phyloP scores from a whole-genome alignment of 2,888 invertebrate species.

The Pseudanteris insignis region DNA sequence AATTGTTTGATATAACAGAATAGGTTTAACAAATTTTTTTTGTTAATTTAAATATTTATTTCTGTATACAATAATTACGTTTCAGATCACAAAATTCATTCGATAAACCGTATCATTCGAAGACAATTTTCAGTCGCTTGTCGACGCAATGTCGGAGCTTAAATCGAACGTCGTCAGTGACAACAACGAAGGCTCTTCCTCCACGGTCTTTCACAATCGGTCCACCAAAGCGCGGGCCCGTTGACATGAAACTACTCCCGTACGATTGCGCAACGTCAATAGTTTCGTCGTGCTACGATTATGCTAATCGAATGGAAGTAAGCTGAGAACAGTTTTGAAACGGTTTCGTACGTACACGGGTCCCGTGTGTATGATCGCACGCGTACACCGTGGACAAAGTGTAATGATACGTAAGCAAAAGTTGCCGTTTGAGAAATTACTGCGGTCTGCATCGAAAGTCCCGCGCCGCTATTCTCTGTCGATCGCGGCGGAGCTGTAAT shows the following conservation, averaged over 20 bases:
- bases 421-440: slow-evolving; percentile 30
- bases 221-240: slow-evolving; percentile 17
- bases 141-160: too few species aligned
- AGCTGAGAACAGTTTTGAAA: slow-evolving; percentile 43
- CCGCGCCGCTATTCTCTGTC: background rate
- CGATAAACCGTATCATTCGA: too few species aligned
- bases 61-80: too few species aligned
- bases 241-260: slow-evolving; percentile 26
- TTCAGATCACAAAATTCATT: too few species aligned
- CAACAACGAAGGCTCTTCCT: too few species aligned
- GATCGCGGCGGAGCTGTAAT: slow-evolving; percentile 14
- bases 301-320: slow-evolving; percentile 49
- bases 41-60: too few species aligned
- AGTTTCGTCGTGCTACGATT: slow-evolving; percentile 39
- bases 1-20: too few species aligned
- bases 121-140: too few species aligned
- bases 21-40: too few species aligned
- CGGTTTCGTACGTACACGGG: slow-evolving; percentile 11
- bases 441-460: slow-evolving; percentile 7
- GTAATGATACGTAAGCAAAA: slow-evolving; percentile 29
- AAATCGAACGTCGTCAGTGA: too few species aligned
- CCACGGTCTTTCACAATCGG: slow-evolving; percentile 34
- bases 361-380: slow-evolving; percentile 25
- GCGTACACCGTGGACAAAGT: slow-evolving; percentile 15
- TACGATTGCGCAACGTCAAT: slow-evolving; percentile 46